Evolutionary conservation across 92 coral and sea anemone genomes (phyloP).

Genomic region (Epizoanthus illoricatus): DNA sequence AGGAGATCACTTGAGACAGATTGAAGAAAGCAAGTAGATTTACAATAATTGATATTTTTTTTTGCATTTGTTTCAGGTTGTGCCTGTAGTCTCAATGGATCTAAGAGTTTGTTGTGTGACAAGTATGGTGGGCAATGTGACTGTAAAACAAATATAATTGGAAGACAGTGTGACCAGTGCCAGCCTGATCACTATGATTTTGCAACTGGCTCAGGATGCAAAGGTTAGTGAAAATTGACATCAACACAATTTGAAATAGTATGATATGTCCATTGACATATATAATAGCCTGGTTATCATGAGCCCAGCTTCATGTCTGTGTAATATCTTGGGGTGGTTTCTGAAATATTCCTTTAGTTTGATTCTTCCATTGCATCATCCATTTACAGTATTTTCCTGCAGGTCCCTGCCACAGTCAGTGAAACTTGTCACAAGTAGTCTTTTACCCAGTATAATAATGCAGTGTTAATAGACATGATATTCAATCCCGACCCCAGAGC

Average conservation of each 20-base stretch:
- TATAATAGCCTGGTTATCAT: not conserved
- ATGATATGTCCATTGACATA: not conserved
- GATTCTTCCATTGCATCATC: no score
- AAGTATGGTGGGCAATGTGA: conserved; percentile 84
- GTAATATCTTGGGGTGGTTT: not conserved
- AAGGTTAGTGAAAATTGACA: conserved; percentile 52
- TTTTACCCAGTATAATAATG: no score
- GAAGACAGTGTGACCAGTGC: conserved; percentile 80
- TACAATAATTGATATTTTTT: not conserved
- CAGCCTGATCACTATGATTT: conserved; percentile 80
- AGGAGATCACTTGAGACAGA: no score
- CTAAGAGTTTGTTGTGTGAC: conserved; percentile 67
- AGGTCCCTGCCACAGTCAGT: not conserved
- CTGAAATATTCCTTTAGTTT: not conserved
- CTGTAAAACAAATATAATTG: conserved; percentile 83
- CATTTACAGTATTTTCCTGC: no score
- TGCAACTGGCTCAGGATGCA: conserved; percentile 79
- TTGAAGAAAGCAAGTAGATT: not conserved
- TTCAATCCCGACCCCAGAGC: no score
- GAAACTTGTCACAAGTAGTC: no score
- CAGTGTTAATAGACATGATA: no score
- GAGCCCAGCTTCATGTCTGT: no score
- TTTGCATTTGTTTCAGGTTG: conserved; percentile 60
- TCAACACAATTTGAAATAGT: not conserved
- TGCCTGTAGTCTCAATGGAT: conserved; percentile 75